A percentile compares a stretch with the other conserved stretches of the same genome.
phyloP scores from a whole-genome alignment of 2,888 invertebrate species.

The Gymnoscelis rufifasciata region DNA sequence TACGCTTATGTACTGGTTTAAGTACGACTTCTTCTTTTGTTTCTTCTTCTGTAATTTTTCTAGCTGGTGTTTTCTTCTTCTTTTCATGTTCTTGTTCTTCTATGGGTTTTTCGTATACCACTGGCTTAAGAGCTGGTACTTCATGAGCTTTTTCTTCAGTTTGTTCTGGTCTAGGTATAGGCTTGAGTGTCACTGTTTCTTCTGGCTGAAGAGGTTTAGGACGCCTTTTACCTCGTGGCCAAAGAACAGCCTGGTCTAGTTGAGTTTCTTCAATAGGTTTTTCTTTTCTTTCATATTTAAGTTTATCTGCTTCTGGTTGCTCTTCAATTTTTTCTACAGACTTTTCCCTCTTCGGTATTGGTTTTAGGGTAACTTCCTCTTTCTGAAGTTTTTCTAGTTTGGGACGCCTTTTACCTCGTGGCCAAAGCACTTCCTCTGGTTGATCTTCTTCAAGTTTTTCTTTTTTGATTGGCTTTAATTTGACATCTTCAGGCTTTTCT shows the following conservation, averaged over 20 bases:
- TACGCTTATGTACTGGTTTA: constrained; percentile 46
- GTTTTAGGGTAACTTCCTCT: constrained; percentile 51
- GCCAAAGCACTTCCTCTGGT: constrained; percentile 53
- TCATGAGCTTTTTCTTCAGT: constrained; percentile 43
- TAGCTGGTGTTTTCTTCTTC: constrained; percentile 29
- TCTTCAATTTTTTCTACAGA: constrained; percentile 33
- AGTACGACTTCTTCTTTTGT: constrained; percentile 47
- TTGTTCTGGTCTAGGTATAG: constrained; percentile 40
- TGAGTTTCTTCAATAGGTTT: constrained; percentile 38
- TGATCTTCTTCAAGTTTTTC: constrained; percentile 43
- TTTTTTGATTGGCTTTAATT: constrained; percentile 39
- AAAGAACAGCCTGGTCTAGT: constrained; percentile 38
- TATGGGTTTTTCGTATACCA: constrained; percentile 28
- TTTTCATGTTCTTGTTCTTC: constrained; percentile 19
- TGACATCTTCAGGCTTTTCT: constrained; percentile 56
- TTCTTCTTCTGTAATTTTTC: constrained; percentile 1
- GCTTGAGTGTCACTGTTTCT: constrained; percentile 56
- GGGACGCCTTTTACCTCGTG: constrained; percentile 49
- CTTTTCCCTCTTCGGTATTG: constrained; percentile 43
- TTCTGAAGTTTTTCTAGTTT: constrained; percentile 48
- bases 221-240: constrained; percentile 46
- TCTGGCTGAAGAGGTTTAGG: constrained; percentile 52
- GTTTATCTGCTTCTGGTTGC: constrained; percentile 54
- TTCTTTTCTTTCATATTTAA: constrained; percentile 40
- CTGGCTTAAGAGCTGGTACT: constrained; percentile 38